These are phyloP conservation scores for Platorchestia sp. DNA, from an alignment of 1,140 invertebrate genomes.

Conservation along the genomic window DNA sequence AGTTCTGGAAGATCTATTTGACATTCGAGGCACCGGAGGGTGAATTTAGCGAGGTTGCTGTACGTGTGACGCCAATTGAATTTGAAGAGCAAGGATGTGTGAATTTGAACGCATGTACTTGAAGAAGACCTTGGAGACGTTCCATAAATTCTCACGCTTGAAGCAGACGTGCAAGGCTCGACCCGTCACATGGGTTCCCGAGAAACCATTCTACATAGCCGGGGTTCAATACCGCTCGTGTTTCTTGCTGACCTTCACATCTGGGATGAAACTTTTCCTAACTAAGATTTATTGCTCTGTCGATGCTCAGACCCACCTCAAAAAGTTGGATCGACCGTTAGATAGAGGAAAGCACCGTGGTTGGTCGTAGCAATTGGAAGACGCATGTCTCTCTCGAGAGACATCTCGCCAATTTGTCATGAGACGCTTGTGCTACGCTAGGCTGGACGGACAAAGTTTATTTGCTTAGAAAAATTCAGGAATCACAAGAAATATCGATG, in stretches of 20 bases:
- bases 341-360: constrained; percentile 20
- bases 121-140: constrained; percentile 1
- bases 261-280: constrained; percentile 49
- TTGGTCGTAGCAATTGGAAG: constrained; percentile 39
- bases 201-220: neutral
- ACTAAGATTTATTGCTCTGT: constrained; percentile 50
- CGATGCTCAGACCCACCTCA: neutral
- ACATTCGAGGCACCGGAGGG: neutral
- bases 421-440: neutral
- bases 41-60: neutral
- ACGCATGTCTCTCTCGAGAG: constrained; percentile 1
- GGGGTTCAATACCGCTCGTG: constrained; percentile 22
- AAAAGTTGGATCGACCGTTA: constrained; percentile 21
- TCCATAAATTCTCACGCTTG: neutral
- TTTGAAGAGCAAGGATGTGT: neutral
- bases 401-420: neutral
- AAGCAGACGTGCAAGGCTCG: neutral
- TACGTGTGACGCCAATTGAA: neutral
- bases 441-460: neutral
- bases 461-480: neutral
- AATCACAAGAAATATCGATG: neutral
- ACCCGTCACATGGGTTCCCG: neutral
- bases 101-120: neutral
- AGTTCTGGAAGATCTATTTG: neutral
- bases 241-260: constrained; percentile 43